Evolutionary conservation across 2,888 invertebrate genomes (phyloP).

Genomic region (Antheraea yamamai): DNA sequence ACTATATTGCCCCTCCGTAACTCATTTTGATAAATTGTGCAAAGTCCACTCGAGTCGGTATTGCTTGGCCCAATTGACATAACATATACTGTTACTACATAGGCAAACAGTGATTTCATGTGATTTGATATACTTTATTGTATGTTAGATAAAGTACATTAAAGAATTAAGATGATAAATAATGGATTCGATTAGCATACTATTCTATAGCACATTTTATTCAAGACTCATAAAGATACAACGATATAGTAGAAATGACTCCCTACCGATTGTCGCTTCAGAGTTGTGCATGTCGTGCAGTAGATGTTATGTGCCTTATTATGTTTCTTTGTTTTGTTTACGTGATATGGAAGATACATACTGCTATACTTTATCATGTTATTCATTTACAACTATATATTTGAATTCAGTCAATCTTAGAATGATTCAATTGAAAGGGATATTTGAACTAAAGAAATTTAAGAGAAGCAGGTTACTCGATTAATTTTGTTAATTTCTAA

Average conservation of each 20-base stretch:
- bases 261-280: not conserved
- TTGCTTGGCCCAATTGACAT: conserved; percentile 64
- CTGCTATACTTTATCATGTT: not conserved
- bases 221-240: not conserved
- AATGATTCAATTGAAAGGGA: not conserved
- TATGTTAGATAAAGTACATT: not conserved
- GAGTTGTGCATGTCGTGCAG: not conserved
- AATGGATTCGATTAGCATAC: not conserved
- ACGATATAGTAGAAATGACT: not conserved
- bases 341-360: not conserved
- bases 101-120: not conserved
- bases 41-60: conserved; percentile 71
- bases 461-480: not conserved
- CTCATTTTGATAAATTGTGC: conserved; percentile 81
- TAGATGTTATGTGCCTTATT: not conserved
- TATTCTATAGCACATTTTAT: not conserved
- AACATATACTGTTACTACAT: conserved; percentile 37
- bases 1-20: conserved; percentile 80
- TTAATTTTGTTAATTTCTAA: not conserved
- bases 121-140: not conserved
- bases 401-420: not conserved
- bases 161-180: not conserved
- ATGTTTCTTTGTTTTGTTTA: not conserved
- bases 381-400: not conserved
- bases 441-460: not conserved